Conservation (phyloP, 2,113 vertebrate species). For the Sakesphorus luctuosus region DNA sequence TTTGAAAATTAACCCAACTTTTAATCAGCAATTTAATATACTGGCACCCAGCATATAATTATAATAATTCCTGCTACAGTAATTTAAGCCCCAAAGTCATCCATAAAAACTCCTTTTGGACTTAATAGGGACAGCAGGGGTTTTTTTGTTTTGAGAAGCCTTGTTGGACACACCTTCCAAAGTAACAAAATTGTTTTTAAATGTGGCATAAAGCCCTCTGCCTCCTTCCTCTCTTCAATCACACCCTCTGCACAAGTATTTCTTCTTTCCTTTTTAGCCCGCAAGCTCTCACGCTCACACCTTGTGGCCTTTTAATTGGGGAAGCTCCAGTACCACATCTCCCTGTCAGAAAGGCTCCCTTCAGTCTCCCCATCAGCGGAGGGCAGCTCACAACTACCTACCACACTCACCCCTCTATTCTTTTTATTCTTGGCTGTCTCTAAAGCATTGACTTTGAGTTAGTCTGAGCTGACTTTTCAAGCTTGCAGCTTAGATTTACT, state of each 20-base stretch:
- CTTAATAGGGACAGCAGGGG: neutral
- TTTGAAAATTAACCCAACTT: neutral
- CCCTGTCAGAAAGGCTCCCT: neutral
- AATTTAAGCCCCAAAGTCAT: neutral
- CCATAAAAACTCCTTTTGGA: neutral
- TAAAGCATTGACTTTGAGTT: neutral
- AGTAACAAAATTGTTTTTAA: neutral
- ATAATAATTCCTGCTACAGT: neutral
- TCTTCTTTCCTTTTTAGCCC: neutral
- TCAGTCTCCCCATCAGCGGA: rapidly evolving
- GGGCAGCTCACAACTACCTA: neutral
- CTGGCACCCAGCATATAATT: neutral
- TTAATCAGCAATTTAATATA: neutral
- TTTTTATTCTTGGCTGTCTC: neutral
- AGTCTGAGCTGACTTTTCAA: neutral
- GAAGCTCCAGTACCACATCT: neutral
- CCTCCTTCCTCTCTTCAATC: neutral
- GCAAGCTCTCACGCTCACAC: neutral
- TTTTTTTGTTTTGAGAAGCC: neutral
- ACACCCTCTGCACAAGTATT: neutral
- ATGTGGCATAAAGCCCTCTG: neutral
- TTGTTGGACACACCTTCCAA: neutral
- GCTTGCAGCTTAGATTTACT: neutral
- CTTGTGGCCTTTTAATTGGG: neutral
- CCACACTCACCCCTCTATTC: neutral